Evolutionary conservation across 2,888 invertebrate genomes (phyloP), one percentile per base, ranked within the genome.

Genomic region (Parnassius smintheus): DNA sequence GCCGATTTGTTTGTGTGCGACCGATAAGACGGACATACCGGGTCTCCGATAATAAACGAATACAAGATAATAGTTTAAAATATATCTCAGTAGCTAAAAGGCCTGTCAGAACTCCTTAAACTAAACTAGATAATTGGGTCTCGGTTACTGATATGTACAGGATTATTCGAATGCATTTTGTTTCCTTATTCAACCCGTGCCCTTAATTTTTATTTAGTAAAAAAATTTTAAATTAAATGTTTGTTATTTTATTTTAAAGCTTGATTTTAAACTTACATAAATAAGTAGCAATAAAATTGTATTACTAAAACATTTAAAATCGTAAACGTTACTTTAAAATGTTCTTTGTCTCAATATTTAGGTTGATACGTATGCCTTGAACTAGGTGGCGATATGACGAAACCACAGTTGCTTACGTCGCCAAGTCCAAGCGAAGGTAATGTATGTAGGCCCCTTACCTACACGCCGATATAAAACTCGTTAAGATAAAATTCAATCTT

Each of bases 11-110:
- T 70, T 80, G 90, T 90, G 89, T 89, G 88, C 76, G 68, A 53
- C 73, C 73, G 91, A 91, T 91, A 91, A 91, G 81, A 73, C 72
- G 74, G 78, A 82, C 88, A 91, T 90, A 88, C 91, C 88, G 78
- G 80, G 82, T 83, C 74, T 78, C 77, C 73, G 91, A 91, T 90
- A 91, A 80, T 80, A 79, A 80, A 79, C 80, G 79, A 75, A 75
- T 75, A 72, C 74, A 70, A 84, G 90, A 91, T 90, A 88, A 87
- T 75, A 77, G 72, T 76, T 81, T 76, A 72, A 80, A 83, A 85
- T 83, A 77, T 78, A 81, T 85, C 88, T 83, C 86, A 87, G 89
- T 89, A 89, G 90, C 88, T 83, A 83, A 85, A 84, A 80, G 75
- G 72, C 80, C 75, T 85, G 86, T 84, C 83, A 82, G 73, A 77